Conservation (phyloP, 2,888 invertebrate species). For the Drosophila flavopinicola region DNA sequence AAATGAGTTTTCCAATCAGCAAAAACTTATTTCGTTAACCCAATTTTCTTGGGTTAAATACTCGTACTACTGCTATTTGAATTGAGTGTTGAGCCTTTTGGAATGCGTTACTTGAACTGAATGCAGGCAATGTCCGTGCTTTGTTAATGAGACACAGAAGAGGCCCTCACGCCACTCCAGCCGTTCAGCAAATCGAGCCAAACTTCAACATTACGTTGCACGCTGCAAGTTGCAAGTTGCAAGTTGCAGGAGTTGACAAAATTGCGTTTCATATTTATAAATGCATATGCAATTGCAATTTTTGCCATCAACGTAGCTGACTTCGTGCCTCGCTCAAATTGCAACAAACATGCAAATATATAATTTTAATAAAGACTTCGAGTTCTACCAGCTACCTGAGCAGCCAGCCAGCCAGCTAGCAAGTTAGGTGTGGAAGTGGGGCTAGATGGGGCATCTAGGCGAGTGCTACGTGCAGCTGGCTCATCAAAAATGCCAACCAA, state of each 20-base stretch:
- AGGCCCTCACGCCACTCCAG: accelerated
- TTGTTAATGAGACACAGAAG: slow-evolving; percentile 33
- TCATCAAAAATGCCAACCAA: slow-evolving; percentile 77
- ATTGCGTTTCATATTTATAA: slow-evolving; percentile 74
- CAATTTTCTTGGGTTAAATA: slow-evolving; percentile 16
- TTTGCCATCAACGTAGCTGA: slow-evolving; percentile 43
- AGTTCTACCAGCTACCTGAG: slow-evolving; percentile 28
- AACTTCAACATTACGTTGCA: slow-evolving; percentile 33
- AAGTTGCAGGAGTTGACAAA: slow-evolving; percentile 50
- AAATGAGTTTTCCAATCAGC: too few relatives aligned
- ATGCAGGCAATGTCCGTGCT: slow-evolving; percentile 17
- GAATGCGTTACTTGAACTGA: slow-evolving; percentile 7
- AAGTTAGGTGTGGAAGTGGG: too few relatives aligned
- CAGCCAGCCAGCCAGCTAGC: slow-evolving; percentile 10
- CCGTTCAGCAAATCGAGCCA: slow-evolving; percentile 20
- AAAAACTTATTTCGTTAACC: background rate
- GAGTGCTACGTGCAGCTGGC: slow-evolving; percentile 48
- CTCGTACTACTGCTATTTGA: background rate
- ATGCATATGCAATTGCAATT: slow-evolving; percentile 68
- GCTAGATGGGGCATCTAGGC: slow-evolving; percentile 1
- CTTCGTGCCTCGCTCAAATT: slow-evolving; percentile 65
- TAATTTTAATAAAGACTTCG: slow-evolving; percentile 73
- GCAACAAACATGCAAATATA: slow-evolving; percentile 79
- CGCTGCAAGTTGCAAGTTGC: slow-evolving; percentile 22
- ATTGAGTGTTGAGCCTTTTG: background rate